A percentile compares a stretch with the other conserved stretches of the same genome.
phyloP scores from a whole-genome alignment of 2,113 vertebrate genomes.

The Cynopterus brachyotis region DNA sequence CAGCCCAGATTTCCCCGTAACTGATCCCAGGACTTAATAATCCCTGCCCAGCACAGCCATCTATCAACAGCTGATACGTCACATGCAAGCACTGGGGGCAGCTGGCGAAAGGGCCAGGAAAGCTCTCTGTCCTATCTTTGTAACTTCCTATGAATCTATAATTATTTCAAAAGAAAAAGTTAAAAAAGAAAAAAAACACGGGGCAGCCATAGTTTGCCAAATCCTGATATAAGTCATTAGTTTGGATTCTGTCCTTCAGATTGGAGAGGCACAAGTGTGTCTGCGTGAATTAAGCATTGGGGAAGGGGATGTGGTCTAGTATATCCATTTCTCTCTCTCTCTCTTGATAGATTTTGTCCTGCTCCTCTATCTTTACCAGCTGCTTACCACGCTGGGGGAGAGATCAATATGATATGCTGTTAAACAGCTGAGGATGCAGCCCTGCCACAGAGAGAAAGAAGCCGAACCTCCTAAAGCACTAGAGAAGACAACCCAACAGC shows the following conservation, averaged over 20 bases:
- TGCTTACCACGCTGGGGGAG: neutral
- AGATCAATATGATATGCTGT: neutral
- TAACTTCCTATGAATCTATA: neutral
- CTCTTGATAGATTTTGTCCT: neutral
- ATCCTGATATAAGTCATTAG: neutral
- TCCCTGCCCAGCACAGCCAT: neutral
- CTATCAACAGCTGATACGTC: neutral
- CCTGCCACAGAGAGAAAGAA: neutral
- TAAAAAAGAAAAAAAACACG: neutral
- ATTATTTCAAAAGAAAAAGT: neutral
- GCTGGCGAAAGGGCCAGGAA: neutral
- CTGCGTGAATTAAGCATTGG: neutral
- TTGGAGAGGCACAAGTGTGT: neutral
- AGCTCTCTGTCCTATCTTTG: neutral
- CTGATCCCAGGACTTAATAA: no score
- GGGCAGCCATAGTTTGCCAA: neutral
- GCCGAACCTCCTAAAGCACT: neutral
- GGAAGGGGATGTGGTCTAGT: neutral
- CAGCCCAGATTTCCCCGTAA: neutral
- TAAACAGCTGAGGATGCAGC: neutral
- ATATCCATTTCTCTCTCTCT: neutral
- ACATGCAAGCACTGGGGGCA: no score
- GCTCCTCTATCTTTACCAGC: neutral
- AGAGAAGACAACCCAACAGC: neutral
- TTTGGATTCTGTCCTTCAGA: neutral